phyloP scores from a whole-genome alignment of 1,140 invertebrate genomes.

The Temnothorax longispinosus region DNA sequence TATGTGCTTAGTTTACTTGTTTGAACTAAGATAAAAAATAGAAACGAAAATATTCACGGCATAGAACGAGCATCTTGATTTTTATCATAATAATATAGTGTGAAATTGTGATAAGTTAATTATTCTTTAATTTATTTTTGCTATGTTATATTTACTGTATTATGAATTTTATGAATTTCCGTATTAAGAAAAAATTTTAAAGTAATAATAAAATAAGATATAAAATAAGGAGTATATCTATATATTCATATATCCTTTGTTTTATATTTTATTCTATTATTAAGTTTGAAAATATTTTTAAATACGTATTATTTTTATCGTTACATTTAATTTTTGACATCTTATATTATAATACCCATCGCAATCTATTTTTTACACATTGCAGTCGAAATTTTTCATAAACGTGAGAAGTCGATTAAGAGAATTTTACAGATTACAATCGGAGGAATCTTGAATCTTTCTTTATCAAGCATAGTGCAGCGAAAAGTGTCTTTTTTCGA shows the following conservation, averaged over 20 bases:
- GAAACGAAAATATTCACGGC: neutral
- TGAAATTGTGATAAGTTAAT: neutral
- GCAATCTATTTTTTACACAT: neutral
- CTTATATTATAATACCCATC: neutral
- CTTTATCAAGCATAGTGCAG: neutral
- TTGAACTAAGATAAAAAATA: slow-evolving; percentile 30
- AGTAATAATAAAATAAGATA: neutral
- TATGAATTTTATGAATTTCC: too few species aligned
- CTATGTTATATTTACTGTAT: neutral
- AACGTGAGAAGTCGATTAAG: neutral
- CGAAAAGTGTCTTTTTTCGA: neutral
- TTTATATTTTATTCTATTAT: neutral
- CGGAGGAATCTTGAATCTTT: neutral
- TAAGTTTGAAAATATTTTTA: neutral
- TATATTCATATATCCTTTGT: neutral
- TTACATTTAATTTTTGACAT: neutral
- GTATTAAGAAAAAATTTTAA: neutral
- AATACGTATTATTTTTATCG: neutral
- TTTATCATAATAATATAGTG: neutral
- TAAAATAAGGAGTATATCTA: neutral
- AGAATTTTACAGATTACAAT: neutral
- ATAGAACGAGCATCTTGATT: neutral
- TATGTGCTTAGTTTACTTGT: neutral
- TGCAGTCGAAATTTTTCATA: neutral
- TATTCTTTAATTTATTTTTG: neutral